These are phyloP conservation scores for Apotomis capreana DNA, from an alignment of 2,888 invertebrate genomes.

Conservation along the genomic window DNA sequence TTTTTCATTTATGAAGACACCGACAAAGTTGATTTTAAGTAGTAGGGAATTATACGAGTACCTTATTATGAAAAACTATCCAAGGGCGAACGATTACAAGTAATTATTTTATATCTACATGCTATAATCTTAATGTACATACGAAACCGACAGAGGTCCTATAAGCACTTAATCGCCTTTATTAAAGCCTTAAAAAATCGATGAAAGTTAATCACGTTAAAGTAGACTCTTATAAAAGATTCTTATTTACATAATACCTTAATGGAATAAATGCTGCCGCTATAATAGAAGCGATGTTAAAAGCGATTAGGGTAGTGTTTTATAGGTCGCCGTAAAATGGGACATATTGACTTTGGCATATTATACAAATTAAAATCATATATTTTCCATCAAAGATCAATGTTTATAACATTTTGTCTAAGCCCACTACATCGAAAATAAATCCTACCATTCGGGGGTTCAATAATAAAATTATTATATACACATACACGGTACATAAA, in stretches of 20 bases:
- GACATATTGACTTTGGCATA: no score
- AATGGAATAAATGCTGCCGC: conserved; percentile 5
- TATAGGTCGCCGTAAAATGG: no score
- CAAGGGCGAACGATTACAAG: background rate
- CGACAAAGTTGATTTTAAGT: no score
- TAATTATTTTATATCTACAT: background rate
- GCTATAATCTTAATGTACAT: background rate
- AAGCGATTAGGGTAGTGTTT: background rate
- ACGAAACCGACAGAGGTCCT: background rate
- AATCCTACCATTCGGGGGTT: no score
- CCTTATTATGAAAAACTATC: background rate
- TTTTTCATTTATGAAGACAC: no score
- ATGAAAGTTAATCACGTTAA: conserved; percentile 12
- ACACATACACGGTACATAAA: no score
- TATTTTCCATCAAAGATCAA: no score
- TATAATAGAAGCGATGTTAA: background rate
- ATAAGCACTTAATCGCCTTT: conserved; percentile 19
- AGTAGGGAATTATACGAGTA: no score
- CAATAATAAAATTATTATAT: no score
- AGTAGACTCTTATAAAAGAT: conserved; percentile 3
- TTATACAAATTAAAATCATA: no score
- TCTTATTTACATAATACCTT: conserved; percentile 1
- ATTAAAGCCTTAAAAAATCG: conserved; percentile 7
- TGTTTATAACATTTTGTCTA: no score
- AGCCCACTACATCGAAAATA: no score